A percentile compares a stretch with the other conserved stretches of the same genome.
Conservation (phyloP, 2,113 vertebrate genomes). For the Misgurnus anguillicaudatus region DNA sequence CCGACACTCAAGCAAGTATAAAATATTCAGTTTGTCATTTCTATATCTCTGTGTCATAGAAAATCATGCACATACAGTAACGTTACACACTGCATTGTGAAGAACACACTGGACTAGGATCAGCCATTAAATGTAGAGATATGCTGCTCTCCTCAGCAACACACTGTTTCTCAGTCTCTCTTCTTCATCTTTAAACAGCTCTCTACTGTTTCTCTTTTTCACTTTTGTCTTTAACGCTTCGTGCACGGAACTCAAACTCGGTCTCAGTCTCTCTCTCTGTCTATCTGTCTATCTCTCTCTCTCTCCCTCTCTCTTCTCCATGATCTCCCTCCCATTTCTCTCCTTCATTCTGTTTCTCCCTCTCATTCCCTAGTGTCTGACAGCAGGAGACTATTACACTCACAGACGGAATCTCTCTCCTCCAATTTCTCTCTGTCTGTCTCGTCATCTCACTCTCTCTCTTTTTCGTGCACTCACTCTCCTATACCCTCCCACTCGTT, state of each 20-base stretch:
- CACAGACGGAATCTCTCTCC: slow-evolving; percentile 74
- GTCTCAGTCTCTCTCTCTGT: too few relatives aligned
- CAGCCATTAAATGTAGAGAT: slow-evolving; percentile 30
- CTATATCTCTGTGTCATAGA: background rate
- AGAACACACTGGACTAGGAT: slow-evolving; percentile 12
- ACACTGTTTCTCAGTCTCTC: background rate
- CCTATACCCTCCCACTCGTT: slow-evolving; percentile 21
- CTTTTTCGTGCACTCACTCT: slow-evolving; percentile 50
- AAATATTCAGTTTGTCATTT: slow-evolving; percentile 20
- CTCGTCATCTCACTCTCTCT: slow-evolving; percentile 56
- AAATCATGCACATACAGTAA: slow-evolving; percentile 28
- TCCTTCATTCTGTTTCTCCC: slow-evolving; percentile 33
- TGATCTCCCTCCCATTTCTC: slow-evolving; percentile 20
- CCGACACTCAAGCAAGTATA: slow-evolving; percentile 6
- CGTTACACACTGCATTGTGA: slow-evolving; percentile 42
- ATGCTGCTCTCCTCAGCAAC: slow-evolving; percentile 13
- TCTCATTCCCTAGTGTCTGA: slow-evolving; percentile 66
- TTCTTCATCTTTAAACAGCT: slow-evolving; percentile 35
- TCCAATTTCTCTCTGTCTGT: slow-evolving; percentile 74
- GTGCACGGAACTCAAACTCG: background rate
- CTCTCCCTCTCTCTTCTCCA: background rate
- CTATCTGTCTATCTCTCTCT: slow-evolving; percentile 4
- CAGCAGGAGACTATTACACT: slow-evolving; percentile 75
- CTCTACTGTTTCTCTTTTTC: slow-evolving; percentile 32
- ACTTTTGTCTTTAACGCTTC: slow-evolving; percentile 37